Evolutionary conservation across 2,888 invertebrate genomes (phyloP).

Genomic region (Tricholauxania praeusta): DNA sequence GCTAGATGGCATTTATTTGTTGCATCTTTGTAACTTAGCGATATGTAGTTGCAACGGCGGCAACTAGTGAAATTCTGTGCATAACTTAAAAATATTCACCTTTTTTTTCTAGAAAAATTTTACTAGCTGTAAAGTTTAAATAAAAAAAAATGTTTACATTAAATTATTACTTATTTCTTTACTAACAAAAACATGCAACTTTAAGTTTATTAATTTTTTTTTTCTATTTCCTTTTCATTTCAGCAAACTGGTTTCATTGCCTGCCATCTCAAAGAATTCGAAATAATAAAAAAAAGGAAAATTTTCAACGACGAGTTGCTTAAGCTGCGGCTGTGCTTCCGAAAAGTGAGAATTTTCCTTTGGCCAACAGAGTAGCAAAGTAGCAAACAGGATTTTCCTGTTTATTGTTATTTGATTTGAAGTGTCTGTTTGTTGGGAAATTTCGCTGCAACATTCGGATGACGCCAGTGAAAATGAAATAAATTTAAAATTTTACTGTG

Average conservation of each 20-base stretch:
- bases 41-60: constrained; percentile 6
- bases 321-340: constrained; percentile 30
- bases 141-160: neutral
- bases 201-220: neutral
- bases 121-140: neutral
- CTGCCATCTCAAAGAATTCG: neutral
- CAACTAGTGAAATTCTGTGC: constrained; percentile 36
- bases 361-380: constrained; percentile 26
- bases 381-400: constrained; percentile 56
- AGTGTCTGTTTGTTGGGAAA: constrained; percentile 14
- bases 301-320: constrained; percentile 38
- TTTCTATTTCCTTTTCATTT: constrained; percentile 3
- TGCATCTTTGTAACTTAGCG: neutral
- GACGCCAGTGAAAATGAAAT: neutral
- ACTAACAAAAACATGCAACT: no score
- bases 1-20: neutral
- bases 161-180: neutral
- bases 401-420: constrained; percentile 44
- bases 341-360: constrained; percentile 60
- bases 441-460: neutral
- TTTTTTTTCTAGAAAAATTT: neutral
- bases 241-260: constrained; percentile 24
- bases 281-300: neutral
- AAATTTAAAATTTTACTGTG: neutral
- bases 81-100: constrained; percentile 34